Evolutionary conservation across 2,113 vertebrate genomes (phyloP).

Genomic region (Prionailurus bengalensis): DNA sequence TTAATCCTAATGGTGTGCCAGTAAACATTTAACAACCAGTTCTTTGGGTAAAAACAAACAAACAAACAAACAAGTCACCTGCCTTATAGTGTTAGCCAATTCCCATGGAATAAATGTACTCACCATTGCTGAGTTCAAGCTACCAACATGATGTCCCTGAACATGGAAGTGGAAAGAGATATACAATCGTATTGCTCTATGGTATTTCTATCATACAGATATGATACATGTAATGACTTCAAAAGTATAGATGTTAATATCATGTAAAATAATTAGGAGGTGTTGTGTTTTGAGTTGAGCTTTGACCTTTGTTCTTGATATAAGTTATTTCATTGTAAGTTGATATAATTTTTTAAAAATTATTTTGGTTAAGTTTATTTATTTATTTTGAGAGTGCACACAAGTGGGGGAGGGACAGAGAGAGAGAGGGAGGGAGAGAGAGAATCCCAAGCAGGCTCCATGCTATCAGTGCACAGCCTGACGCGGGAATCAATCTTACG

Average conservation of each 20-base stretch:
- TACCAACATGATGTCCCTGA: not conserved
- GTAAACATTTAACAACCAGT: not conserved
- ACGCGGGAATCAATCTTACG: accelerated
- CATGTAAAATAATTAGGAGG: not conserved
- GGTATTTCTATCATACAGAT: not conserved
- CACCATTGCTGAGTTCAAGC: not conserved
- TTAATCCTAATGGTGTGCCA: not conserved
- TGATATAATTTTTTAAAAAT: not conserved
- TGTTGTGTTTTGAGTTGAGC: not conserved
- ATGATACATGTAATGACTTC: not conserved
- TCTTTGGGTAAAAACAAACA: not conserved
- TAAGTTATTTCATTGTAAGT: not conserved
- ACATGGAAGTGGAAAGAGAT: not conserved
- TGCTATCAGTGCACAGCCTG: no score
- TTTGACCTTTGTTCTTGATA: not conserved
- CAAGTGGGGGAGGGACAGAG: no score
- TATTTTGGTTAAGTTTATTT: no score
- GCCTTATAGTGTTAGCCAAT: not conserved
- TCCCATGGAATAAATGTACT: not conserved
- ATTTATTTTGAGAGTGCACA: no score
- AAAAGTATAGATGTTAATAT: not conserved
- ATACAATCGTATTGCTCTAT: not conserved
- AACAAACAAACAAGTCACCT: not conserved
- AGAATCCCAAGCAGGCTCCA: no score
- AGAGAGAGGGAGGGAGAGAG: no score